Evolutionary conservation across 2,113 vertebrate species (phyloP).

Genomic region (Callaeas wilsoni): DNA sequence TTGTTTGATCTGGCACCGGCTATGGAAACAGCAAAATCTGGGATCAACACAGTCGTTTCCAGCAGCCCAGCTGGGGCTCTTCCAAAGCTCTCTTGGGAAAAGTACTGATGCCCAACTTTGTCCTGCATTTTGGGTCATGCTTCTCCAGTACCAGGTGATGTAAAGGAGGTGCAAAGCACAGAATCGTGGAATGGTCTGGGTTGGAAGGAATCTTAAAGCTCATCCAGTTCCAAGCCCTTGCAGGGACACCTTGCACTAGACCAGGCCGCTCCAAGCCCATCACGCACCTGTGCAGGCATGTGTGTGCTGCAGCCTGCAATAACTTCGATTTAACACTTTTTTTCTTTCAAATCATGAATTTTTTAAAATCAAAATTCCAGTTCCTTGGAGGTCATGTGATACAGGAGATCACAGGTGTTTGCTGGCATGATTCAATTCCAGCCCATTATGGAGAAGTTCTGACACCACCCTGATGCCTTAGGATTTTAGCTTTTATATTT

Average conservation of each 20-base stretch:
- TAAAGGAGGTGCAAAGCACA: not conserved
- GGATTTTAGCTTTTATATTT: too few species aligned
- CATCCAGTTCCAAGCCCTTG: not conserved
- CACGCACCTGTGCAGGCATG: fast-evolving
- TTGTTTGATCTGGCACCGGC: not conserved
- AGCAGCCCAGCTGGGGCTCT: not conserved
- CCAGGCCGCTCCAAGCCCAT: not conserved
- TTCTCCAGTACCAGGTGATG: not conserved
- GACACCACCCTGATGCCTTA: too few species aligned
- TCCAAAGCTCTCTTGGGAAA: not conserved
- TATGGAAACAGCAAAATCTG: not conserved
- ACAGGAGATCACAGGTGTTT: fast-evolving
- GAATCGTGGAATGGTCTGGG: not conserved
- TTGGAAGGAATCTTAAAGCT: not conserved
- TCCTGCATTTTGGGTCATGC: fast-evolving
- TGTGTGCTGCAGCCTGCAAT: not conserved
- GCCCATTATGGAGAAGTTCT: too few species aligned
- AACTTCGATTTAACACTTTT: fast-evolving
- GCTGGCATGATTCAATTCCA: fast-evolving
- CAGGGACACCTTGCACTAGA: not conserved
- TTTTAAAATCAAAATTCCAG: fast-evolving
- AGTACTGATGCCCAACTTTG: fast-evolving
- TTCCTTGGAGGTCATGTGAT: fast-evolving
- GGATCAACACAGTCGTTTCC: not conserved
- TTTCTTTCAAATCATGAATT: not conserved